These are phyloP conservation scores for Cydia amplana DNA, from an alignment of 1,140 invertebrate species.

Conservation along the genomic window DNA sequence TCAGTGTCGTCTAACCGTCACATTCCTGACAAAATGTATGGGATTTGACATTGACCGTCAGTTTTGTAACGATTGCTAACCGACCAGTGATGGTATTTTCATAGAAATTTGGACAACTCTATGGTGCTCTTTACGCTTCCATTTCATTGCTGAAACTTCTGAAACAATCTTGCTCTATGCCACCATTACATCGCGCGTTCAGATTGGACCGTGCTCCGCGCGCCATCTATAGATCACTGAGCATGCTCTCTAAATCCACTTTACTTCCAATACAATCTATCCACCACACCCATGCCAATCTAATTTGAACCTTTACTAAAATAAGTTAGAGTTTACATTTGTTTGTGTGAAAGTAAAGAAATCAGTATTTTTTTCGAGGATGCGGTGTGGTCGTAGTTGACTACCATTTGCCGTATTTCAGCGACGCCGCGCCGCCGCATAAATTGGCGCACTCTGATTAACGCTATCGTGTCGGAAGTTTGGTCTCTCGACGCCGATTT, in stretches of 20 bases:
- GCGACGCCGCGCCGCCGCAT: constrained; percentile 50
- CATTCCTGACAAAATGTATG: no score
- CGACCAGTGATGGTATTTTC: no score
- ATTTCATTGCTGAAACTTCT: constrained; percentile 14
- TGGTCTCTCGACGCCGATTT: constrained; percentile 58
- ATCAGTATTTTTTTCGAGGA: constrained; percentile 52
- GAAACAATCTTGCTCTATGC: constrained; percentile 20
- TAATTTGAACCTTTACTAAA: constrained; percentile 40
- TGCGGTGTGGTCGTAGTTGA: constrained; percentile 49
- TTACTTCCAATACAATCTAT: constrained; percentile 64
- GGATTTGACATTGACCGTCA: no score
- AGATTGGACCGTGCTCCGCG: constrained; percentile 59
- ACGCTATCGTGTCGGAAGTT: constrained; percentile 64
- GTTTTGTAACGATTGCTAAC: no score
- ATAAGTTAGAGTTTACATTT: constrained; percentile 40
- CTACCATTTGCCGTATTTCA: constrained; percentile 61
- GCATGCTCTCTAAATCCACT: constrained; percentile 60
- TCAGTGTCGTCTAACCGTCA: no score
- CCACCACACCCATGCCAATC: constrained; percentile 36
- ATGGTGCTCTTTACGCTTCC: background rate
- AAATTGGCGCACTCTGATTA: constrained; percentile 66
- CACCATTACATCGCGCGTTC: constrained; percentile 40
- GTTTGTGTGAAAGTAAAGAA: constrained; percentile 35
- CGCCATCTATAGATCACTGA: constrained; percentile 71
- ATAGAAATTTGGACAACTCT: no score